Evolutionary conservation across 1,140 invertebrate species (phyloP), one percentile per base, ranked within the genome.

Genomic region (Aethina tumida): DNA sequence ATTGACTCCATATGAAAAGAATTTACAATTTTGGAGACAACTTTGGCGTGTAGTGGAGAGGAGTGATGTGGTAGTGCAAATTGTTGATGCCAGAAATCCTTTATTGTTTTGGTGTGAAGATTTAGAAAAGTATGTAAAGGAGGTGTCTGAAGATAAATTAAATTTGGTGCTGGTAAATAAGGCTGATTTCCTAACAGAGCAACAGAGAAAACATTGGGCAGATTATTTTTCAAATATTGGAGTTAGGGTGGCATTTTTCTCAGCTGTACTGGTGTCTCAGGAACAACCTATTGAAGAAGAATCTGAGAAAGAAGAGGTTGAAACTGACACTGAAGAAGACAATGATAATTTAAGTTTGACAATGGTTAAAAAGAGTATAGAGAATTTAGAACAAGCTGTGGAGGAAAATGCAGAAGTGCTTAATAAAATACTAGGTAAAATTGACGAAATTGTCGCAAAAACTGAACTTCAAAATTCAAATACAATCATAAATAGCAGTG

Each of bases 1-100:
- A 0, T 62, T 98, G 35, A 99, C 96, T 2, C 97, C 96, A 0
- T 99, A 95, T 67, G 97, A 99, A 56, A 91, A 92, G 53, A 99
- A 99, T 67, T 62, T 99, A 7, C 93, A 99, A 60, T 90, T 99
- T 51, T 99, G 97, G 97, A 74, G 93, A 29, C 96, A 99, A 62
- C 63, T 99, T 2, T 99, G 97, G 97, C 74, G 96, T 48, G 96
- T 98, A 2, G 76, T 99, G 15, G 97, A 99, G 60, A 77, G 87
- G 46, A 94, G 92, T 60, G 91, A 99, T 68, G 73, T 99, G 16
- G 68, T 99, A 15, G 79, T 97, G 7, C 92, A 99, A 62, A 93
- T 99, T 50, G 81, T 99, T 0, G 97, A 99, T 73, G 93, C 90
- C 1, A 71, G 97, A 50, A 97, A 99, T 73, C 96, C 96, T 2